Base-by-base conservation (phyloP, 2,888 invertebrate species). In the Belgica antarctica region DNA sequence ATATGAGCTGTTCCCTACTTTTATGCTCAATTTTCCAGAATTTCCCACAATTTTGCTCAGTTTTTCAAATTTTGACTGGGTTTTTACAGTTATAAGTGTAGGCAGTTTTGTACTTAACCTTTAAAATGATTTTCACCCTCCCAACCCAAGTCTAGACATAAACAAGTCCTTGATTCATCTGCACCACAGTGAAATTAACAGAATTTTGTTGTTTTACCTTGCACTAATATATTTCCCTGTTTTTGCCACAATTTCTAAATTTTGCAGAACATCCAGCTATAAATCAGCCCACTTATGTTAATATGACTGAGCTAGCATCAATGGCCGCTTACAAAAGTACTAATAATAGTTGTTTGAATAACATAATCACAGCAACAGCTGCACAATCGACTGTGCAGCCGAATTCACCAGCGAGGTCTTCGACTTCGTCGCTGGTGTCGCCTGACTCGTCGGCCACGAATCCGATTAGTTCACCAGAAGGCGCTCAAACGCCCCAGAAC, bases 241-340 rank as follows among this genome's bases (percentile, higher is more conserved):
- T 5, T 41, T 41, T 41, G 41, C 15, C n/a, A 15, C 17, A 34
- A 25, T n/a, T n/a, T n/a, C n/a, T 4, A 27, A 46, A 47, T 66
- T 47, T 72, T 72, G 22, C 70, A 73, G 75, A 75, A 70, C 73
- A 73, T 41, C 62, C 73, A 17, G 73, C 73, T 72, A 31, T 68
- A 24, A 76, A 75, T 52, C 88, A 89, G 80, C 94, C 94, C 24
- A 86, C 93, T 76, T 94, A 94, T 81, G 93, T 93, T 75, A 94
- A 94, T 78, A 92, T 93, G 92, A 91, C 92, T 73, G 94, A 94
- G 78, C 81, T 94, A 77, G 92, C 91, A 24, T 88, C 86, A 75
- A 83, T 92, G 82, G 92, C 92, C 52, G 91, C 91, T 10, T 84
- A 82, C 80, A 91, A 83, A 81, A 89, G 80, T 80, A 90, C 72